phyloP scores from a whole-genome alignment of 2,797 vertebrate species.

The Thripadectes ignobilis region DNA sequence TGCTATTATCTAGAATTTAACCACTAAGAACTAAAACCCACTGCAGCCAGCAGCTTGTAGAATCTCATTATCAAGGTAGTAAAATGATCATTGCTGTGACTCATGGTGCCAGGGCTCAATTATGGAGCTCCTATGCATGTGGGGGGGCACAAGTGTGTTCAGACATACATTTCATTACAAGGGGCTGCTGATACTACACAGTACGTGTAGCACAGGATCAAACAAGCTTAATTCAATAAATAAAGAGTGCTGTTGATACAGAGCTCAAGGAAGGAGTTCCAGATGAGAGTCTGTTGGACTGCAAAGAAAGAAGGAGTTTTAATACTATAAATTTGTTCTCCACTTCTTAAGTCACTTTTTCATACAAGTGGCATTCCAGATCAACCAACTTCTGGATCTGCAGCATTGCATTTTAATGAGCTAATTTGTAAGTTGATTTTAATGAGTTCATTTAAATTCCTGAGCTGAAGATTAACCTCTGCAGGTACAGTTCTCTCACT shows the following conservation, averaged over 20 bases:
- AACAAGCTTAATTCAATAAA: background rate
- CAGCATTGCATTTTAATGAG: conserved; percentile 22
- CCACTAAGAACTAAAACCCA: conserved; percentile 16
- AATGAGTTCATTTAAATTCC: conserved; percentile 70
- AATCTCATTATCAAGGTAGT: background rate
- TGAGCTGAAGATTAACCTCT: conserved; percentile 64
- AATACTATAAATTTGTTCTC: background rate
- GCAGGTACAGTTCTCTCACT: conserved; percentile 49
- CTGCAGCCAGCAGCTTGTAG: background rate
- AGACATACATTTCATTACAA: background rate
- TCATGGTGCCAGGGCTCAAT: background rate
- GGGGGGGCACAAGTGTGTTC: background rate
- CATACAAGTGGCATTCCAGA: background rate
- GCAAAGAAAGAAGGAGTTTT: background rate
- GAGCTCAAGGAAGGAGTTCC: background rate
- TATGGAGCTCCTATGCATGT: background rate
- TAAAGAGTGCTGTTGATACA: background rate
- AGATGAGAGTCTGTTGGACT: background rate
- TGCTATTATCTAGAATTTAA: background rate
- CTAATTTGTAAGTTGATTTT: conserved; percentile 65
- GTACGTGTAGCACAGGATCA: background rate
- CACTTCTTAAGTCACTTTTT: conserved; percentile 16
- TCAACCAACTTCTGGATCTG: conserved; percentile 26
- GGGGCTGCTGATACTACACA: background rate
- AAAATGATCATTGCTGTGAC: background rate